Evolutionary conservation across 2,797 vertebrate genomes (phyloP), one percentile per base, ranked within the genome.

Genomic region (Parotocinclus haroldoi): DNA sequence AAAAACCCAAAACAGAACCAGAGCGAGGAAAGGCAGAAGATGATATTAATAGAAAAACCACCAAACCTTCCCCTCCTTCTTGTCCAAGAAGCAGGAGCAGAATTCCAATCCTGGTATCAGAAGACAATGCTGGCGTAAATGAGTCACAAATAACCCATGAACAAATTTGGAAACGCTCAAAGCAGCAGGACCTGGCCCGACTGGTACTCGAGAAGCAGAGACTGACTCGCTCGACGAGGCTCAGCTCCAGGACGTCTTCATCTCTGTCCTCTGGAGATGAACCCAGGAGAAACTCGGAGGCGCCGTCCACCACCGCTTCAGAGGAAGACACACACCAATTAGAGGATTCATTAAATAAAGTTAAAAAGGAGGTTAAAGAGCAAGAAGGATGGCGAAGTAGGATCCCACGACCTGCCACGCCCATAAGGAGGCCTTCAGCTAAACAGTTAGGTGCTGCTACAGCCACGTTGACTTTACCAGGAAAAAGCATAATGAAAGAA

Each of bases 291-390:
- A 88, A 89, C 7, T 96, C 94, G 0, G 94, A 96, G 81, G 96
- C 93, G 0, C 81, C 93, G 45, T 97, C 95, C 0, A 90, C 91
- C 59, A 89, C 94, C 0, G 94, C 92, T 16, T 98, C 95, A 0
- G 96, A 99, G 84, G 96, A 99, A 80, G 94, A 98, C 82, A 92
- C 89, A 0, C 92, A 92, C 0, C 87, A 92, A 80, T 93, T 90
- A 0, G 94, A 96, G 0, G 93, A 93, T 54, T 87, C 83, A 7
- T 75, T 82, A 55, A 84, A 87, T 11, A 87, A 80, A 56, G 59
- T 78, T 0, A 83, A 84, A 11, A 71, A 68, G 52, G 58, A 78
- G 76, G 76, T 87, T 75, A 77, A 78, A 66, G 46, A 54, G 18
- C 74, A 75, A 44, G 64, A 58, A 14, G 73, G 61, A 9, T 77